Evolutionary conservation across 2,113 vertebrate species (phyloP).

Genomic region (Electrona antarctica): DNA sequence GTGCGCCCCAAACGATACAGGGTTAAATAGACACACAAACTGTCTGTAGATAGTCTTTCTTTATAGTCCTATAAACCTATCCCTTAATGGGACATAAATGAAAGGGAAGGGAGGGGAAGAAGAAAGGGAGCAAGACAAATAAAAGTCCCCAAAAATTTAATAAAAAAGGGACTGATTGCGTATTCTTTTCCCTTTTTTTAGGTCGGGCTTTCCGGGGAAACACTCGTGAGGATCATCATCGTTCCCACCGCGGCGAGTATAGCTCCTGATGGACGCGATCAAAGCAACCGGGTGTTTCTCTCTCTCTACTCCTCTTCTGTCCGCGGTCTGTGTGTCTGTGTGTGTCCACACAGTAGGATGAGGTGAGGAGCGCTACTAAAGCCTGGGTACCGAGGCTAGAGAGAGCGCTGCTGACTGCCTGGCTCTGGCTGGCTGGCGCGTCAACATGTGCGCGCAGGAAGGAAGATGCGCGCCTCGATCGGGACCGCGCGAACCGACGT

Average conservation of each 20-base stretch:
- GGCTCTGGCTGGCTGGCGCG: conserved; percentile 38
- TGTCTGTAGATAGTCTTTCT: background rate
- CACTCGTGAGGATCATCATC: conserved; percentile 53
- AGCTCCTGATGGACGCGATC: conserved; percentile 43
- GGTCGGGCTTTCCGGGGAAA: conserved; percentile 53
- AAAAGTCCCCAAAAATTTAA: conserved; percentile 42
- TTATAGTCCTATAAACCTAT: conserved; percentile 3
- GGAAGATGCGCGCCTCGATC: conserved; percentile 48
- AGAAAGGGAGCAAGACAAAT: background rate
- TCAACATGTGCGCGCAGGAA: conserved; percentile 45
- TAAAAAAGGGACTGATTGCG: conserved; percentile 24
- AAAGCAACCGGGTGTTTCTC: conserved; percentile 28
- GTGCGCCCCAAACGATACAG: background rate
- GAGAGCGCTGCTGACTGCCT: conserved; percentile 47
- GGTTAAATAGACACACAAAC: background rate
- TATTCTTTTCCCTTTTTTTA: conserved; percentile 69
- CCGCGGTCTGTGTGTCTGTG: background rate
- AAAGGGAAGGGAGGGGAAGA: background rate
- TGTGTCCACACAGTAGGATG: background rate
- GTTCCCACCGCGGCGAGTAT: conserved; percentile 28
- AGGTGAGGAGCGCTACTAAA: conserved; percentile 18
- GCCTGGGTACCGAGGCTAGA: conserved; percentile 35
- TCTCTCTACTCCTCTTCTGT: conserved; percentile 9
- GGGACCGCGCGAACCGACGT: conserved; percentile 31
- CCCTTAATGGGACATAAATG: background rate